Base-by-base conservation (phyloP, 2,113 vertebrate species). In the Gallinago paraguaiae region DNA sequence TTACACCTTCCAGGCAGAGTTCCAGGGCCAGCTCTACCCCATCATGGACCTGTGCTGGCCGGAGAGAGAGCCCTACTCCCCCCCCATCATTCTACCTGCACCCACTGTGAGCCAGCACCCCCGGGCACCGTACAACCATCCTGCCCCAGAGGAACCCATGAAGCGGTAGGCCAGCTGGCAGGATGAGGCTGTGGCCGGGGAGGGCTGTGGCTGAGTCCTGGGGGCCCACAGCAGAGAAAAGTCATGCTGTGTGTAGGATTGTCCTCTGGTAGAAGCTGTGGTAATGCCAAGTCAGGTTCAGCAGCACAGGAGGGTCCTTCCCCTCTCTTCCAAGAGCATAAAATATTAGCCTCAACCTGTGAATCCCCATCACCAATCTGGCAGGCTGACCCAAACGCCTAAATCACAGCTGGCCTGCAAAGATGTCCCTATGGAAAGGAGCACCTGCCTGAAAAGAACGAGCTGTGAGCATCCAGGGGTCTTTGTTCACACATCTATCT, bases 1-100 rank as follows among this genome's bases (percentile, higher is more conserved):
- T 89, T 99, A 98, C 94, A 98, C 97, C 3, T 99, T 98, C 98
- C 98, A 98, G 78, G 97, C 98, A 0, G 98, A 98, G 81, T 98
- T 99, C 91, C 98, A 99, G 93, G 98, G 98, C n/a, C 99, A 98
- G 88, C 98, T 99, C 45, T 99, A 98, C 87, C 98, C 98, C 10
- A 97, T 99, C 43, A 69, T 99, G 94, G 98, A 99, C 48, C 97
- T 98, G 9, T 99, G 98, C 95, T 99, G 98, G 98, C 98, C 98
- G 0, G 98, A 98, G 51, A 85, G 97, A 75, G 98, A 98, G 65
- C 96, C 96, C 84, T 98, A 98, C 93, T 97, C 98, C 0, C 93
- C 98, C 28, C 98, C 98, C 48, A 94, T 98, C 67, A 97, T 97
- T 39, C 43, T 98, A 92, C 95, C 97, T 2, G 17, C 24, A 0